A percentile compares a stretch with the other conserved stretches of the same genome.
These are phyloP conservation scores for Trematomus bernacchii DNA, from an alignment of 2,797 vertebrate species.

Conservation along the genomic window DNA sequence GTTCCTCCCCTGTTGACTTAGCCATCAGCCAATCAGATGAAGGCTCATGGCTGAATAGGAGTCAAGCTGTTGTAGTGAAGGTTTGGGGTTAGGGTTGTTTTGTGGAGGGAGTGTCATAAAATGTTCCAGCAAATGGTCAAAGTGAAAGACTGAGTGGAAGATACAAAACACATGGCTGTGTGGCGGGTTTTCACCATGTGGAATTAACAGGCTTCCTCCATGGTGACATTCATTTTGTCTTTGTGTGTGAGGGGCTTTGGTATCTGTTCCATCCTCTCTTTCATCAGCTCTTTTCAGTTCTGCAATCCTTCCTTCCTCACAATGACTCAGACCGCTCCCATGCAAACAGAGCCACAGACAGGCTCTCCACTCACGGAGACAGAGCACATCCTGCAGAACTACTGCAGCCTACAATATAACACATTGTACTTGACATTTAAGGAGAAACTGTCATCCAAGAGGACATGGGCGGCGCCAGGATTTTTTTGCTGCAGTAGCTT, in stretches of 20 bases:
- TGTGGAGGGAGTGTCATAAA: not conserved
- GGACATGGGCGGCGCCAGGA: no score
- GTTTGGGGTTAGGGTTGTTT: not conserved
- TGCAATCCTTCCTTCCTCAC: not conserved
- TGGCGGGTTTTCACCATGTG: not conserved
- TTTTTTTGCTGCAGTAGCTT: no score
- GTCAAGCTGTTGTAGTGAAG: not conserved
- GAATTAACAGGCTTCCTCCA: not conserved
- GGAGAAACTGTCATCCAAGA: not conserved
- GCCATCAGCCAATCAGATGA: conserved; percentile 1
- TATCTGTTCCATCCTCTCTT: conserved; percentile 8
- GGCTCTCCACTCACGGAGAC: not conserved
- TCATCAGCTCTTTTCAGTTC: conserved; percentile 29
- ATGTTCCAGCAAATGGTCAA: not conserved
- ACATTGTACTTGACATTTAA: no score
- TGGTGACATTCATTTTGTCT: not conserved
- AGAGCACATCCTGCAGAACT: not conserved
- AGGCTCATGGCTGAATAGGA: not conserved
- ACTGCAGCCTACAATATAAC: no score
- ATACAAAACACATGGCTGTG: not conserved
- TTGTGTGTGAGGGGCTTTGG: not conserved
- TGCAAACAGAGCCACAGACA: not conserved
- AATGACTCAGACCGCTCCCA: not conserved
- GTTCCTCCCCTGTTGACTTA: not conserved
- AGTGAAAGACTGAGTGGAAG: not conserved